Evolutionary conservation across 2,888 invertebrate genomes (phyloP).

Genomic region (Venustoraphidia nigricollis): DNA sequence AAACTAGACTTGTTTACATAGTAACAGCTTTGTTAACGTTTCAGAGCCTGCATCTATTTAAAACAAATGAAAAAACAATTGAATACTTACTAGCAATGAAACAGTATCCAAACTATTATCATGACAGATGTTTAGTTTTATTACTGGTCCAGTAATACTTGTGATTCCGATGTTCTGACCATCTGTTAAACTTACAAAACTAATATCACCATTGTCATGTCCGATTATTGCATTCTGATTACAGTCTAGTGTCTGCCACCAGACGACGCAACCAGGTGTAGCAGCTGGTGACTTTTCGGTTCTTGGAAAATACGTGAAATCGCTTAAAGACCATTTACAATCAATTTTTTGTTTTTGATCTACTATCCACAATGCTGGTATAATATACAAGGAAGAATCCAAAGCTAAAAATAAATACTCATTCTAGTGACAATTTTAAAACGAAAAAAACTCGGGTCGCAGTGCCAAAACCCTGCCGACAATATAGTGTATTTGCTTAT

Average conservation of each 20-base stretch:
- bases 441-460: slow-evolving; percentile 4
- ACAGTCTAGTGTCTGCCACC: slow-evolving; percentile 65
- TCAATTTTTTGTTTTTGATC: slow-evolving; percentile 35
- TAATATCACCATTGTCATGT: slow-evolving; percentile 44
- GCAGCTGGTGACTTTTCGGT: slow-evolving; percentile 21
- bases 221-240: slow-evolving; percentile 55
- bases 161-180: slow-evolving; percentile 51
- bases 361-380: slow-evolving; percentile 41
- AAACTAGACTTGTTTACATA: too few species aligned
- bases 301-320: slow-evolving; percentile 35
- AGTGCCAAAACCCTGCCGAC: too few species aligned
- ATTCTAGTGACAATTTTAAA: not conserved
- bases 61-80: not conserved
- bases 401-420: slow-evolving; percentile 24
- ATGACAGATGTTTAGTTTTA: slow-evolving; percentile 49
- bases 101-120: slow-evolving; percentile 51
- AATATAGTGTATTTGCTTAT: too few species aligned
- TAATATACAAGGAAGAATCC: slow-evolving; percentile 42
- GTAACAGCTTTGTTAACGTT: too few species aligned
- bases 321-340: slow-evolving; percentile 40
- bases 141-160: slow-evolving; percentile 44
- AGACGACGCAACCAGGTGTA: slow-evolving; percentile 46
- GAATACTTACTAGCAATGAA: slow-evolving; percentile 42
- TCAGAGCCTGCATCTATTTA: too few species aligned
- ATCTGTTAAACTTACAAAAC: slow-evolving; percentile 50